Percentiles rank a stretch among this genome's conserved stretches.
Conservation (phyloP, 2,113 vertebrate genomes). For the Megaleporinus macrocephalus region DNA sequence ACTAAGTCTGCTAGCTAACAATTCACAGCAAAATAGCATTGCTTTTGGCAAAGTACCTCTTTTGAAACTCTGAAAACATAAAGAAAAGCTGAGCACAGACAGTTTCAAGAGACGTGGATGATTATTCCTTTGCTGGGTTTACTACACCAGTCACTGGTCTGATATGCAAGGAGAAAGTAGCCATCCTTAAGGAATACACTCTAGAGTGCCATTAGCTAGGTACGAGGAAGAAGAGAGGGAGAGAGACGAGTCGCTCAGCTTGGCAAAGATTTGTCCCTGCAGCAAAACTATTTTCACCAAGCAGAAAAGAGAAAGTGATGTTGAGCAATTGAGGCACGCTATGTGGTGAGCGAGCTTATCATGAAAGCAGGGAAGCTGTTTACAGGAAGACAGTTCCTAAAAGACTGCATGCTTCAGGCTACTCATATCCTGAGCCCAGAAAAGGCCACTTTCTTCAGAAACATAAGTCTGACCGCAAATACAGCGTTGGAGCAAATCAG, state of each 20-base stretch:
- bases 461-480: background rate
- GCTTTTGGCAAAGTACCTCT: too few species aligned
- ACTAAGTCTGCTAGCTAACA: too few species aligned
- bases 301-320: background rate
- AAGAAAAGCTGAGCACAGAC: too few species aligned
- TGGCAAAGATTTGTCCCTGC: background rate
- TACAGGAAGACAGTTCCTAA: slow-evolving; percentile 50
- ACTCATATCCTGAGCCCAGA: background rate
- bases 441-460: too few species aligned
- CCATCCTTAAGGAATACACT: too few species aligned
- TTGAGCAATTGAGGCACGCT: background rate
- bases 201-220: background rate
- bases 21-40: too few species aligned
- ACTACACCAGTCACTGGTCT: too few species aligned
- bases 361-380: background rate
- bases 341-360: background rate
- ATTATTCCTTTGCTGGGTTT: too few species aligned
- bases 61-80: too few species aligned
- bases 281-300: background rate
- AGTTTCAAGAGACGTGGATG: too few species aligned
- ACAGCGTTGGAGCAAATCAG: background rate
- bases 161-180: too few species aligned
- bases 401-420: background rate
- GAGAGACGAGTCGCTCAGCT: background rate
- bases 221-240: background rate